Conservation (phyloP, 2,113 vertebrate species). For the Ascaphus truei region DNA sequence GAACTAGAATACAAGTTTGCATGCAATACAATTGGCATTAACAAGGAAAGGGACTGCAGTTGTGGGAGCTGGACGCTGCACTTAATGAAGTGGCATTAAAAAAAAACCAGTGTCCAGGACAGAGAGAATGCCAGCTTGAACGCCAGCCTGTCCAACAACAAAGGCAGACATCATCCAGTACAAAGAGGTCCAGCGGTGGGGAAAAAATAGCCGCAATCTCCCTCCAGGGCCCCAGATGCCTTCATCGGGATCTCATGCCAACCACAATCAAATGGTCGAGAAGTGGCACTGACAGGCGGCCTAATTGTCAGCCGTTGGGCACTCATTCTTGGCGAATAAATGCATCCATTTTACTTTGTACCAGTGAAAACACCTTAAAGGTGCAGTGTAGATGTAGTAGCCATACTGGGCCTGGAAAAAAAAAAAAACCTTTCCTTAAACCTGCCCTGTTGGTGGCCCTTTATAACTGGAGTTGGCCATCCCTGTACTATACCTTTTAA, state of each 20-base stretch:
- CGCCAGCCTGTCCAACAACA: conserved; percentile 33
- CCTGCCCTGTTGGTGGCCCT: too few species aligned
- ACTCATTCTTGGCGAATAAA: conserved; percentile 51
- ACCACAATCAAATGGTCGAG: conserved; percentile 69
- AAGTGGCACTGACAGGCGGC: conserved; percentile 55
- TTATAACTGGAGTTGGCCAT: too few species aligned
- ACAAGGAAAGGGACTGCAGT: conserved; percentile 29
- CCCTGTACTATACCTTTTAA: too few species aligned
- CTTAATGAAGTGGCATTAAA: conserved; percentile 48
- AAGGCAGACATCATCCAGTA: conserved; percentile 49
- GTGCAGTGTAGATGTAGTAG: background rate
- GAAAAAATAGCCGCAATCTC: conserved; percentile 55
- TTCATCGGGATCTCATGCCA: conserved; percentile 68
- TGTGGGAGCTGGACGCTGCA: conserved; percentile 15
- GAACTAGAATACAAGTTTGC: background rate
- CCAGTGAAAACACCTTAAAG: background rate
- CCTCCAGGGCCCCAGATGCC: conserved; percentile 74
- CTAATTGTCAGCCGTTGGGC: conserved; percentile 62
- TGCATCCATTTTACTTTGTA: conserved; percentile 19
- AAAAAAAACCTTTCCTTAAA: too few species aligned
- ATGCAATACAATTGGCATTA: conserved; percentile 27
- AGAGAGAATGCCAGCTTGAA: conserved; percentile 26
- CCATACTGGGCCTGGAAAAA: too few species aligned
- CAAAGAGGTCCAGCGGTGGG: conserved; percentile 43
- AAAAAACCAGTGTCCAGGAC: conserved; percentile 42